Conservation (phyloP, 2,797 vertebrate genomes). For the Leuciscus waleckii region DNA sequence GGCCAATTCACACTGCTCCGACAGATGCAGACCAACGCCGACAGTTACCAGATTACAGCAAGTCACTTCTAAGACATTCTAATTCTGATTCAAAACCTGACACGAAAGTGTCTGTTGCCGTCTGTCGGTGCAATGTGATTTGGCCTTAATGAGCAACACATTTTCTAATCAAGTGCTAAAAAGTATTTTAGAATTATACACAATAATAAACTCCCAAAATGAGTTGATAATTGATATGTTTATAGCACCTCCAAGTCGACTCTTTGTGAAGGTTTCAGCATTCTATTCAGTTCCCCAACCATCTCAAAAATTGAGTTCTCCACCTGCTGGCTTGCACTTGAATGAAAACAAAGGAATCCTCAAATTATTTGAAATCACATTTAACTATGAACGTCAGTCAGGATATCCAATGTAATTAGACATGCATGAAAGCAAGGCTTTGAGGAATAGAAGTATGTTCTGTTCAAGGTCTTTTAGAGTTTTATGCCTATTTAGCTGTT, state of each 20-base stretch:
- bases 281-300: conserved; percentile 76
- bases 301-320: conserved; percentile 78
- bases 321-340: conserved; percentile 84
- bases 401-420: neutral
- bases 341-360: conserved; percentile 38
- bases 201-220: neutral
- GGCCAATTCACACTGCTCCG: neutral
- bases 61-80: neutral
- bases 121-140: neutral
- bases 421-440: neutral
- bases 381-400: neutral
- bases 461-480: neutral
- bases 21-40: neutral
- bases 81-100: neutral
- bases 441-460: neutral
- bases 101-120: neutral
- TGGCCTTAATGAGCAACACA: neutral
- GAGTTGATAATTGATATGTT: neutral
- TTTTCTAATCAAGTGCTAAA: neutral
- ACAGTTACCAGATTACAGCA: neutral
- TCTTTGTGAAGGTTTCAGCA: conserved; percentile 71
- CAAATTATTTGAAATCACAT: neutral
- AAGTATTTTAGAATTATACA: neutral
- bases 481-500: neutral
- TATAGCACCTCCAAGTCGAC: conserved; percentile 74